phyloP scores from a whole-genome alignment of 2,113 vertebrate genomes.

The Myiozetetes cayanensis region DNA sequence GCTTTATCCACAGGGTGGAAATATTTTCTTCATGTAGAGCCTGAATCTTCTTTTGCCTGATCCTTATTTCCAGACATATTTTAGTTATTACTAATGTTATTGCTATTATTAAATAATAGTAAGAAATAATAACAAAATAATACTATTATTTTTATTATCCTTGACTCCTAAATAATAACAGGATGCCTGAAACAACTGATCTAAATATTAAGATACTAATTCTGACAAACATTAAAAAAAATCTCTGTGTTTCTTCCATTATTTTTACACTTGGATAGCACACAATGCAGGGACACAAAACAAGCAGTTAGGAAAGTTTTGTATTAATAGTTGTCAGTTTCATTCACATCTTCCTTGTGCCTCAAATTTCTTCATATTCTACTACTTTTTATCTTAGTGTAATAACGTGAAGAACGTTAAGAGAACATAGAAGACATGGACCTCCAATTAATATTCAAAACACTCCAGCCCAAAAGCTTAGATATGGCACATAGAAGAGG shows the following conservation, averaged over 20 bases:
- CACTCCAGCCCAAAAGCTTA: neutral
- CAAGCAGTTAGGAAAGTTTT: neutral
- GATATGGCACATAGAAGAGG: neutral
- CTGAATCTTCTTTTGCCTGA: neutral
- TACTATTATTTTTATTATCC: neutral
- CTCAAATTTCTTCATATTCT: neutral
- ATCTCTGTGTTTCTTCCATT: accelerated
- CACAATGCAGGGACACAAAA: neutral
- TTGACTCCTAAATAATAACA: neutral
- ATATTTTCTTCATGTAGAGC: neutral
- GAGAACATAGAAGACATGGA: neutral
- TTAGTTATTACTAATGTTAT: neutral
- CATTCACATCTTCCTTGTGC: neutral
- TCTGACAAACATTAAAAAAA: neutral
- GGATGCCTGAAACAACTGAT: neutral
- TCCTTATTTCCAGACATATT: neutral
- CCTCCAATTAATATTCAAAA: neutral
- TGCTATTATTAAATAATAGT: neutral
- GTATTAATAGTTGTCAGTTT: neutral
- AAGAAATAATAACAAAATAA: neutral
- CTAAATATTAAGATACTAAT: neutral
- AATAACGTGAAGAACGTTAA: neutral
- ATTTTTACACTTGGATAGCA: neutral
- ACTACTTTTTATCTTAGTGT: neutral
- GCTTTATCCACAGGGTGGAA: neutral